Evolutionary conservation across 2,888 invertebrate genomes (phyloP).

Genomic region (Ochropleura plecta): DNA sequence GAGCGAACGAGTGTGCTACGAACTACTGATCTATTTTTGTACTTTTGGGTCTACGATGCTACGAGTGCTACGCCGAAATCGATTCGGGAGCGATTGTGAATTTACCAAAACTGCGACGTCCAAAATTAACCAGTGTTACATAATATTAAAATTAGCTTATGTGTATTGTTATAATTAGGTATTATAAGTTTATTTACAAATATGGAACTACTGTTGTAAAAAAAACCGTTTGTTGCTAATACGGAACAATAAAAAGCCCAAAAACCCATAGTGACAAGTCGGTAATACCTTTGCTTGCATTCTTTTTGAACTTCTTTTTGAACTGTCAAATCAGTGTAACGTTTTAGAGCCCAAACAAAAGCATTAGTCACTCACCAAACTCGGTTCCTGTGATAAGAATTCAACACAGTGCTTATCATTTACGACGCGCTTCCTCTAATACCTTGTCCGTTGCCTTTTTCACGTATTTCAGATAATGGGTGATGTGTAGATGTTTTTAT

Average conservation of each 20-base stretch:
- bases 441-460: conserved; percentile 75
- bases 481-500: conserved; percentile 74
- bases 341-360: conserved; percentile 50
- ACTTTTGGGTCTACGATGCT: conserved; percentile 62
- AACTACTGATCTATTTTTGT: conserved; percentile 35
- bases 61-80: conserved; percentile 64
- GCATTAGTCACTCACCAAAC: conserved; percentile 67
- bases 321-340: conserved; percentile 41
- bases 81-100: conserved; percentile 16
- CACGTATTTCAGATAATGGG: conserved; percentile 76
- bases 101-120: not conserved
- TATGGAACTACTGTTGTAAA: conserved; percentile 6
- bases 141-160: not conserved
- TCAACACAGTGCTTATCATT: conserved; percentile 70
- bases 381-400: conserved; percentile 50
- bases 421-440: conserved; percentile 75
- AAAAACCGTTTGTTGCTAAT: conserved; percentile 9
- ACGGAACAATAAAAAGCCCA: not conserved
- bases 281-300: conserved; percentile 15
- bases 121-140: not conserved
- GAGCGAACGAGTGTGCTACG: conserved; percentile 15
- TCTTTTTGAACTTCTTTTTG: conserved; percentile 19
- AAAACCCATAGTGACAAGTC: conserved; percentile 7
- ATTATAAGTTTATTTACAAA: conserved; percentile 3
- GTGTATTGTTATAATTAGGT: not conserved